Percentiles rank a stretch among this genome's conserved stretches.
phyloP scores from a whole-genome alignment of 2,888 invertebrate genomes.

The Meiosimyza decipiens region DNA sequence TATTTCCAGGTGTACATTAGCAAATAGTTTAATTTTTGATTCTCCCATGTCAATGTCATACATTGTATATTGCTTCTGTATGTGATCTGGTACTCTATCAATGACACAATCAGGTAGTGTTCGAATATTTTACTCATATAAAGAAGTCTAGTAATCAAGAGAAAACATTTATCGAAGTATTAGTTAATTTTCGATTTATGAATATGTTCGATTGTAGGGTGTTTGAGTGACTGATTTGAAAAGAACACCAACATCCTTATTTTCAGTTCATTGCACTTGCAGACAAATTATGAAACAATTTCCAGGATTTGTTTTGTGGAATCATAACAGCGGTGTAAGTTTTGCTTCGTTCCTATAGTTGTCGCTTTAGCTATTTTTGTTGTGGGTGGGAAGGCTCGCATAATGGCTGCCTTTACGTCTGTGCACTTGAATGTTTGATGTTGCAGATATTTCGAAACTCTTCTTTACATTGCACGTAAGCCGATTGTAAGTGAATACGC shows the following conservation, averaged over 20 bases:
- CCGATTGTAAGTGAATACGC: slow-evolving; percentile 25
- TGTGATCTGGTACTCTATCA: no score
- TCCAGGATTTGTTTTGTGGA: slow-evolving; percentile 32
- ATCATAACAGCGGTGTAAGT: slow-evolving; percentile 1
- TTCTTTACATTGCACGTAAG: slow-evolving; percentile 32
- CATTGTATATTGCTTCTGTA: no score
- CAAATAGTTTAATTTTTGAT: no score
- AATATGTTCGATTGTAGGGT: slow-evolving; percentile 1
- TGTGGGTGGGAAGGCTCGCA: neutral
- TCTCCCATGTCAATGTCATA: no score
- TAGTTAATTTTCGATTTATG: no score
- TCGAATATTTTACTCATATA: no score
- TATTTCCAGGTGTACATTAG: no score
- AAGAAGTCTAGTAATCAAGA: no score
- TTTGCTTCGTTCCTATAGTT: neutral
- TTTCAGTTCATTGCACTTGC: slow-evolving; percentile 48
- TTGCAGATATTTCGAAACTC: slow-evolving; percentile 38
- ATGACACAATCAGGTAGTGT: no score
- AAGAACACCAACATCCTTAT: slow-evolving; percentile 14
- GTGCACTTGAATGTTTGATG: slow-evolving; percentile 21
- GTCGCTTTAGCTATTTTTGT: slow-evolving; percentile 16
- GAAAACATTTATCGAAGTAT: no score
- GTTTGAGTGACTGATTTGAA: neutral
- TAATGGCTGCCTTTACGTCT: neutral
- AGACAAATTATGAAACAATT: slow-evolving; percentile 43